Evolutionary conservation across 2,797 vertebrate species (phyloP).

Genomic region (Poecilia picta): DNA sequence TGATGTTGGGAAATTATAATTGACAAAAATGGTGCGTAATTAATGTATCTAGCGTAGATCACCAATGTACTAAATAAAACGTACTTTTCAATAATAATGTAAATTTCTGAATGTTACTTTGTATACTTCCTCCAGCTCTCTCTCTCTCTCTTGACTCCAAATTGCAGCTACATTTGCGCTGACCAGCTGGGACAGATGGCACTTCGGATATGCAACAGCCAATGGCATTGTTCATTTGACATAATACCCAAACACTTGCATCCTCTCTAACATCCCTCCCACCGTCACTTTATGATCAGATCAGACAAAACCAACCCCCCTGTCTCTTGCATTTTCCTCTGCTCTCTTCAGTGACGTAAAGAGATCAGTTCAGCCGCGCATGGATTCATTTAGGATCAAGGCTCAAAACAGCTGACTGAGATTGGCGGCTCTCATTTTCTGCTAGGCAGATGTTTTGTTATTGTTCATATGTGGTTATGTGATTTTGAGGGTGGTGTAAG

Average conservation of each 20-base stretch:
- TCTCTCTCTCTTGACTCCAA: conserved; percentile 4
- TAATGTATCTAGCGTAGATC: background rate
- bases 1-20: background rate
- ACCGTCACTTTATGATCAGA: conserved; percentile 57
- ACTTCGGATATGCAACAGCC: conserved; percentile 50
- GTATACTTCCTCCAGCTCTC: background rate
- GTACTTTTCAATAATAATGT: background rate
- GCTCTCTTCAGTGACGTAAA: conserved; percentile 43
- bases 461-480: conserved; percentile 49
- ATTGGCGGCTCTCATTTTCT: conserved; percentile 61
- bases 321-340: conserved; percentile 23
- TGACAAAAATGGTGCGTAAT: background rate
- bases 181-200: conserved; percentile 67
- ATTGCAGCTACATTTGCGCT: conserved; percentile 37
- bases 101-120: background rate
- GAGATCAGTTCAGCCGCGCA: conserved; percentile 44
- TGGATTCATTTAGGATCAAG: conserved; percentile 45
- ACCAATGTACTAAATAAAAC: background rate
- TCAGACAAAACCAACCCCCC: conserved; percentile 31
- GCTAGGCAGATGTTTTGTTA: conserved; percentile 21
- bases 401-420: conserved; percentile 46
- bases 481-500: conserved; percentile 41
- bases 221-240: conserved; percentile 78
- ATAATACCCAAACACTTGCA: conserved; percentile 71
- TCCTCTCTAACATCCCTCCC: conserved; percentile 50